These are phyloP conservation scores for Lepilemur ruficaudatus DNA, from an alignment of 2,797 vertebrate species.

Conservation along the genomic window DNA sequence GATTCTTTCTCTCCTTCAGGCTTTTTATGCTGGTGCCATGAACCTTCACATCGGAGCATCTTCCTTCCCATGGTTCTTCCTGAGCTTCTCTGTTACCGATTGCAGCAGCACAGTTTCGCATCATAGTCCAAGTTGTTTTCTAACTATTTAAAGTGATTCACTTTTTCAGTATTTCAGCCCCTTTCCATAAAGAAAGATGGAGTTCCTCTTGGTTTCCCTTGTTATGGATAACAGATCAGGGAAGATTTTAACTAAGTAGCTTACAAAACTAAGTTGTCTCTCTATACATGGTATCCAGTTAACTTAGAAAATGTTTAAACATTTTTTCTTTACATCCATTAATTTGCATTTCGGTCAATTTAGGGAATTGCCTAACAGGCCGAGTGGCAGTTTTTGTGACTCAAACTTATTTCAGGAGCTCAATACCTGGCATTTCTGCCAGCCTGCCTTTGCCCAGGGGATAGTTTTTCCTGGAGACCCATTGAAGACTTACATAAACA, in stretches of 20 bases:
- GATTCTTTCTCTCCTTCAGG: neutral
- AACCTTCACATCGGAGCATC: neutral
- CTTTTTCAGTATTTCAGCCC: neutral
- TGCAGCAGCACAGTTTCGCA: neutral
- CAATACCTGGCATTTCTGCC: neutral
- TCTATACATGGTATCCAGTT: neutral
- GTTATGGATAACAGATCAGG: neutral
- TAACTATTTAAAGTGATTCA: neutral
- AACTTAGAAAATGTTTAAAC: neutral
- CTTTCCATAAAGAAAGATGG: neutral
- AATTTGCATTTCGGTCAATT: neutral
- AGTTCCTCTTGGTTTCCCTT: neutral
- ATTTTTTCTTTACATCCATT: neutral
- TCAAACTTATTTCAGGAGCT: neutral
- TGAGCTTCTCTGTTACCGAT: neutral
- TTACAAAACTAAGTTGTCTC: neutral
- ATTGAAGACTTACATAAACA: neutral
- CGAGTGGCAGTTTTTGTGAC: neutral
- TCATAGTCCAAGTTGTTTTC: neutral
- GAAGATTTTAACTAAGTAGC: neutral
- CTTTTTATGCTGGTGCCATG: rapidly evolving
- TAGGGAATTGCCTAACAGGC: neutral
- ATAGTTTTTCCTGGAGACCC: neutral
- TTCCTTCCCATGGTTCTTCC: rapidly evolving
- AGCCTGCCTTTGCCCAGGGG: rapidly evolving